Percentiles rank a stretch among this genome's conserved stretches.
phyloP scores from a whole-genome alignment of 1,140 invertebrate genomes.

The Drosophila pectinifera region DNA sequence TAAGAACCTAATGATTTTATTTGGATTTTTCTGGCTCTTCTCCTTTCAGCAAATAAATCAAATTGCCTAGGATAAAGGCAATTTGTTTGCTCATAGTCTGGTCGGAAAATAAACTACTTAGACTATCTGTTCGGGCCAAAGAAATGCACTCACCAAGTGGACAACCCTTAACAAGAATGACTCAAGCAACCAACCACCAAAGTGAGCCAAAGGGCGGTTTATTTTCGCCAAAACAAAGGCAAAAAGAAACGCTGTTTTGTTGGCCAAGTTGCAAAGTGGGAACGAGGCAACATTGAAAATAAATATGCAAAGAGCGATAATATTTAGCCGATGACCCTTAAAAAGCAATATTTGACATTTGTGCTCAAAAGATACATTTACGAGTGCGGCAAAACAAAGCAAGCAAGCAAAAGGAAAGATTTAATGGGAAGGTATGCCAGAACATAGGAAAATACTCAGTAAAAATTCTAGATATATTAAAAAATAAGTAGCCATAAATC shows the following conservation, averaged over 20 bases:
- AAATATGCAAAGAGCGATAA: constrained; percentile 51
- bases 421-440: constrained; percentile 7
- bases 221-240: constrained; percentile 29
- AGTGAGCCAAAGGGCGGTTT: constrained; percentile 45
- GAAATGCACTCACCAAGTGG: constrained; percentile 48
- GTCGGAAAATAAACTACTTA: constrained; percentile 16
- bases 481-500: neutral
- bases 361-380: constrained; percentile 79
- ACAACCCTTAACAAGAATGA: constrained; percentile 53
- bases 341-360: constrained; percentile 83
- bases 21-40: neutral
- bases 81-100: constrained; percentile 29
- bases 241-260: constrained; percentile 16
- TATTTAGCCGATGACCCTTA: constrained; percentile 75
- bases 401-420: constrained; percentile 1
- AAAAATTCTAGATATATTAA: neutral
- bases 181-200: constrained; percentile 46
- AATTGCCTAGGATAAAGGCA: too few species aligned
- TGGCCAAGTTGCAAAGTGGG: constrained; percentile 40
- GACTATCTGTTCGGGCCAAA: constrained; percentile 14
- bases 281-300: constrained; percentile 56
- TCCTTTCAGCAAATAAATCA: constrained; percentile 27
- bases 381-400: constrained; percentile 12
- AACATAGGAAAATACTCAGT: constrained; percentile 3
- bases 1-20: constrained; percentile 28